phyloP scores from a whole-genome alignment of 2,797 vertebrate genomes.

The Alca torda region DNA sequence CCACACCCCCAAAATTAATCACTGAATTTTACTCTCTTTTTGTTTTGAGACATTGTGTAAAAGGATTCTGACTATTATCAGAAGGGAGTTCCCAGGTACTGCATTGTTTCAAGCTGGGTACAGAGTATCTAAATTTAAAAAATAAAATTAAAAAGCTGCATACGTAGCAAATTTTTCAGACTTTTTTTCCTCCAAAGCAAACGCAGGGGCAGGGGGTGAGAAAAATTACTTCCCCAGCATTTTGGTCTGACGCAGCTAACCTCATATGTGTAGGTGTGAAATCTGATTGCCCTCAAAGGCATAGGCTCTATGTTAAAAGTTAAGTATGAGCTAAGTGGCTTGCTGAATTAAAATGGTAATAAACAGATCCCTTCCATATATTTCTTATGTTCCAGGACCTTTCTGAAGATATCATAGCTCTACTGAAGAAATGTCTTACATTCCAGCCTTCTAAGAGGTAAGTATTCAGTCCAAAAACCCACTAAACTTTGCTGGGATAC shows the following conservation, averaged over 20 bases:
- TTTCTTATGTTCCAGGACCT: constrained; percentile 79
- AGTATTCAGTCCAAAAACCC: background rate
- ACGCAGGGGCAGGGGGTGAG: background rate
- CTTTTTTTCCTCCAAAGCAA: background rate
- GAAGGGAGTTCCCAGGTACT: background rate
- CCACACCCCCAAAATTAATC: background rate
- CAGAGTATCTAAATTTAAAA: background rate
- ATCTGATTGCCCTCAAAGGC: background rate
- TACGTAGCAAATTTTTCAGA: background rate
- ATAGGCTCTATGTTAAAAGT: background rate
- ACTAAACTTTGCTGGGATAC: background rate
- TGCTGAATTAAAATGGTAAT: background rate
- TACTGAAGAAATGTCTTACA: constrained; percentile 92
- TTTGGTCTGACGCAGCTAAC: background rate
- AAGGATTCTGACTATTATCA: background rate
- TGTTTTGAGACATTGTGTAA: background rate
- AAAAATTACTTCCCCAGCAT: background rate
- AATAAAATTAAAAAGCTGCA: background rate
- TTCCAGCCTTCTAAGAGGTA: constrained; percentile 93
- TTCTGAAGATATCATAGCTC: constrained; percentile 80
- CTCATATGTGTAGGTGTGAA: background rate
- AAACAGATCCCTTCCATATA: background rate
- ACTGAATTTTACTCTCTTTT: background rate
- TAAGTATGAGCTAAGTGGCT: background rate
- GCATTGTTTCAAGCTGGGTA: background rate